Evolutionary conservation across 2,888 invertebrate genomes (phyloP), one percentile per base, ranked within the genome.

Genomic region (Cantharis rustica): DNA sequence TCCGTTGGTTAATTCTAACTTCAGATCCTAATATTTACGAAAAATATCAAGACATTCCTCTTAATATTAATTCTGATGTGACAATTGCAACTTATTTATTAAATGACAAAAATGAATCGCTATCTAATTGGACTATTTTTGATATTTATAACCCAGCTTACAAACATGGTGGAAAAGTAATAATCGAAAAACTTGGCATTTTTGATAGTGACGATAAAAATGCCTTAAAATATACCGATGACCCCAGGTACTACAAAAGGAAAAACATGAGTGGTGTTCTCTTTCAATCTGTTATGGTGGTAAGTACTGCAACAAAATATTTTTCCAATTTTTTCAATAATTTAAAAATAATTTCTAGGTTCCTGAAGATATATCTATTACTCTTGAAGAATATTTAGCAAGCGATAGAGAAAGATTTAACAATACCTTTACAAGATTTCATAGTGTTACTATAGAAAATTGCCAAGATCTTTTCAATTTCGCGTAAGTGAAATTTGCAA

Each of bases 401-500:
- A 88, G 88, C 68, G 89, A 90, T 5, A 88, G 88, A 17, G 88
- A 90, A 73, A 87, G 88, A 31, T 89, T 91, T 83, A 88, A 91
- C 23, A 93, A 93, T 86, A 90, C 92, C 0, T 89, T 93, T 88
- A 90, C 92, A 85, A 91, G 92, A 81, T 90, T 92, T 82, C 93
- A 93, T 85, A 92, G 90, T 84, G 91, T 89, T 76, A 88, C 91
- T 5, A 85, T 92, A 11, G 84, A 91, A 79, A 90, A 92, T 84
- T 89, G 93, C 75, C 86, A 89, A 79, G 92, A 93, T 80, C 90
- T 93, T 87, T 93, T 90, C 83, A 93, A 93, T 87, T 92, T 93
- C 84, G 92, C 90, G 93, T 93, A 87, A 89, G 89, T 73, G 3
- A 9, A 23, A 9, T 23, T 23, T 23, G 9, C 1, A 23, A 23